Conservation (phyloP, 2,797 vertebrate species). For the Poeciliopsis gracilis region DNA sequence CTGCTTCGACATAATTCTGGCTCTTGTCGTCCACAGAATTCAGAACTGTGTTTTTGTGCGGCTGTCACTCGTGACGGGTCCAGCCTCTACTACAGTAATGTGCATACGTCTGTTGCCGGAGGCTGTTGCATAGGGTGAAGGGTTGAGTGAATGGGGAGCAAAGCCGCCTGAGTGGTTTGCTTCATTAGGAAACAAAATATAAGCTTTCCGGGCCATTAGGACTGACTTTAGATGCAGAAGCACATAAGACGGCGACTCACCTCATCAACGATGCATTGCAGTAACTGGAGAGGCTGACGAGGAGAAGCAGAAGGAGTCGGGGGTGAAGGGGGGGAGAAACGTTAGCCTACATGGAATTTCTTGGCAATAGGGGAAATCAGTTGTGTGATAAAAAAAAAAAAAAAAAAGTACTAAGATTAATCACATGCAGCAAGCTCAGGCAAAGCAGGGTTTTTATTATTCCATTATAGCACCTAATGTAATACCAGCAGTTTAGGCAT, state of each 20-base stretch:
- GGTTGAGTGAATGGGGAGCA: constrained; percentile 88
- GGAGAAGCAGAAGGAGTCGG: constrained; percentile 56
- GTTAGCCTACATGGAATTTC: constrained; percentile 90
- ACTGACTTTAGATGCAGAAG: constrained; percentile 99
- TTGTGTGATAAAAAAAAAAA: constrained; percentile 91
- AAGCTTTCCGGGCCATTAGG: constrained; percentile 99
- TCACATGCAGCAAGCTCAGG: constrained; percentile 93
- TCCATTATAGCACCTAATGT: constrained; percentile 95
- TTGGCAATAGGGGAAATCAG: constrained; percentile 95
- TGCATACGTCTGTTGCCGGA: constrained; percentile 70
- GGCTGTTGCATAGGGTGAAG: constrained; percentile 81
- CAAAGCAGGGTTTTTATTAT: constrained; percentile 94
- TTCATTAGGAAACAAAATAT: constrained; percentile 99
- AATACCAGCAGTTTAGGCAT: constrained; percentile 95
- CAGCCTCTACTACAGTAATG: constrained; percentile 68
- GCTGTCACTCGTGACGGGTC: constrained; percentile 60
- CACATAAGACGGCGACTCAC: constrained; percentile 99
- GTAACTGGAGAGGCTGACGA: constrained; percentile 99
- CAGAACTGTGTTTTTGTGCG: constrained; percentile 36
- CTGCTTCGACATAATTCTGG: constrained; percentile 31
- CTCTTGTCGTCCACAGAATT: constrained; percentile 25
- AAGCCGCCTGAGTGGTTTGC: constrained; percentile 87
- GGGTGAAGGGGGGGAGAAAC: constrained; percentile 57
- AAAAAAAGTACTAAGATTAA: constrained; percentile 90
- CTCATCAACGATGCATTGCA: constrained; percentile 99